phyloP scores from a whole-genome alignment of 2,888 invertebrate genomes.

The Augochlorella aurata region DNA sequence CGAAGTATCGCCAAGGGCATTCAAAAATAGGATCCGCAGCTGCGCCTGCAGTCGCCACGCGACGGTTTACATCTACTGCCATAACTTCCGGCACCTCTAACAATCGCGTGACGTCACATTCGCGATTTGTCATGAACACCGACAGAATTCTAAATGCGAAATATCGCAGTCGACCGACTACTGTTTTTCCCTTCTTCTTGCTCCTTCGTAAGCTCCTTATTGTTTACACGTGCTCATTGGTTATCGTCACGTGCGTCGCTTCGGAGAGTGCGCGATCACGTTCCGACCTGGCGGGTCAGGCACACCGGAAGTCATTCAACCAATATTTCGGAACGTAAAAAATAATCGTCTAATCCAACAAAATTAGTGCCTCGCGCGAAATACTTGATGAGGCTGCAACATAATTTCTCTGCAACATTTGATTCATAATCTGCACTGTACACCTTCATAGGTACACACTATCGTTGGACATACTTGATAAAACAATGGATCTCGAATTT shows the following conservation, averaged over 20 bases:
- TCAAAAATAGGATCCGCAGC: conserved; percentile 71
- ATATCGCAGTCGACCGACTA: conserved; percentile 14
- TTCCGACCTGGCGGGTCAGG: background rate
- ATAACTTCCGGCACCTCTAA: conserved; percentile 69
- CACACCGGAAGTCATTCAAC: background rate
- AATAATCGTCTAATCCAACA: background rate
- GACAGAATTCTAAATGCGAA: conserved; percentile 60
- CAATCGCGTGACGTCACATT: conserved; percentile 65
- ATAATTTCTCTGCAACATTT: too few relatives aligned
- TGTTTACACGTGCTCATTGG: conserved; percentile 17
- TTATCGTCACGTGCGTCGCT: conserved; percentile 44
- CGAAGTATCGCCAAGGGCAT: conserved; percentile 20
- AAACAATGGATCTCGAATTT: too few relatives aligned
- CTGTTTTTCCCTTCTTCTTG: background rate
- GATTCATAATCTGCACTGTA: too few relatives aligned
- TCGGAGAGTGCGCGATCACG: background rate
- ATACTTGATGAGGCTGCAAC: background rate
- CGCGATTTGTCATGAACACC: conserved; percentile 36
- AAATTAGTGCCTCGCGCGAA: background rate
- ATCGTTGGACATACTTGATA: too few relatives aligned
- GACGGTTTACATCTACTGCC: conserved; percentile 65
- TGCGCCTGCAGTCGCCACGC: conserved; percentile 58
- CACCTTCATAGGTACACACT: too few relatives aligned
- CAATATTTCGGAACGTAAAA: background rate
- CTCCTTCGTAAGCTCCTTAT: background rate